Percentiles rank a stretch among this genome's conserved stretches.
These are phyloP conservation scores for Corythornis cristatus DNA, from an alignment of 2,113 vertebrate genomes.

Conservation along the genomic window DNA sequence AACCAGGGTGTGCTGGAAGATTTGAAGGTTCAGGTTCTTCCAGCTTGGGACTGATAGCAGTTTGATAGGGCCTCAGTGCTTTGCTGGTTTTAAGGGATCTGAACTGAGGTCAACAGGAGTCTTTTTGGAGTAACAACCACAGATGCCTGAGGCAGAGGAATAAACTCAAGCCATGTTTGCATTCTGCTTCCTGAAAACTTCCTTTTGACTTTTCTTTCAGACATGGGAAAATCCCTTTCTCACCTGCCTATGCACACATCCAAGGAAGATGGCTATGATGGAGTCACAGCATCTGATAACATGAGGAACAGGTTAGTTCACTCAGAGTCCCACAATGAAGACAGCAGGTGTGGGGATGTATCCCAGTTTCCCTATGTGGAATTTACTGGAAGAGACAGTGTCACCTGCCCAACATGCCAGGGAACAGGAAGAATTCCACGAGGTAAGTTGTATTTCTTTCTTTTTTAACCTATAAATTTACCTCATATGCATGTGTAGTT, in stretches of 20 bases:
- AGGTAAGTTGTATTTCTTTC: slow-evolving; percentile 74
- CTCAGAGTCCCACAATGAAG: slow-evolving; percentile 78
- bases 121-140: accelerated
- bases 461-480: not conserved
- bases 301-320: slow-evolving; percentile 74
- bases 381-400: slow-evolving; percentile 95
- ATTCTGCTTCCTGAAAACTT: not conserved
- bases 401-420: slow-evolving; percentile 96
- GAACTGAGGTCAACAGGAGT: not conserved
- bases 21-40: not conserved
- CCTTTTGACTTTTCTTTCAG: slow-evolving; percentile 23
- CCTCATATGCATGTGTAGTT: not conserved
- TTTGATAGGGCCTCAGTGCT: not conserved
- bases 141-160: not conserved
- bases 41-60: not conserved
- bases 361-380: slow-evolving; percentile 98
- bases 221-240: slow-evolving; percentile 93
- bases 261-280: slow-evolving; percentile 82
- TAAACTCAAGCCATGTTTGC: not conserved
- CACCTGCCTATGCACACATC: slow-evolving; percentile 78
- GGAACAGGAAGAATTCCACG: slow-evolving; percentile 97
- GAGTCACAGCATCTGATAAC: slow-evolving; percentile 75
- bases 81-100: not conserved
- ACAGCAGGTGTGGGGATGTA: slow-evolving; percentile 87
- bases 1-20: accelerated